Evolutionary conservation across 1,140 invertebrate species (phyloP).

Genomic region (Tetranychus cinnabarinus): DNA sequence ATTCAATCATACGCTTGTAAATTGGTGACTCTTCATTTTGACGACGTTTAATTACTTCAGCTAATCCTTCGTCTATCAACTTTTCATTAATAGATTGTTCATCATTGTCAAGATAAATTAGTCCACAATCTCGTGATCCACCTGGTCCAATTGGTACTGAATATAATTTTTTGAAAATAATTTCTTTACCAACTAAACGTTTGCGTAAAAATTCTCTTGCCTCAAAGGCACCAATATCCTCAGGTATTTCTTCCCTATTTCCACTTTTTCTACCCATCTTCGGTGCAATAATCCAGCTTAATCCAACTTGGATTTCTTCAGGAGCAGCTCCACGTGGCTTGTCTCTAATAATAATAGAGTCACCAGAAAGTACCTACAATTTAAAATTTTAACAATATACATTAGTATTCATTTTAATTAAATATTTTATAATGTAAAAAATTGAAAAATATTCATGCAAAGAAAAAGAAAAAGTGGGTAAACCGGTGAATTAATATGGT

Average conservation of each 20-base stretch:
- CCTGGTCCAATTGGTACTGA: conserved; percentile 51
- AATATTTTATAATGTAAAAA: too few relatives aligned
- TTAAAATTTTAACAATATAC: neutral
- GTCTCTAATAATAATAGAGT: conserved; percentile 62
- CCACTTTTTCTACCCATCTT: conserved; percentile 54
- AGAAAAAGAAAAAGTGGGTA: too few relatives aligned
- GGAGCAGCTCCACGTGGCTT: conserved; percentile 54
- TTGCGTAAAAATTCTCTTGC: conserved; percentile 87
- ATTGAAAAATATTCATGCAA: too few relatives aligned
- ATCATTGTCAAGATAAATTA: neutral
- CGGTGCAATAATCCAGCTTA: conserved; percentile 73
- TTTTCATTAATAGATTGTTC: conserved; percentile 61
- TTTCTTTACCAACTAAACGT: conserved; percentile 82
- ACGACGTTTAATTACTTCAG: conserved; percentile 30
- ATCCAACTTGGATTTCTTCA: conserved; percentile 22
- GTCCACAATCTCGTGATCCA: conserved; percentile 6
- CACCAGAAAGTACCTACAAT: conserved; percentile 59
- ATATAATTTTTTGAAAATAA: conserved; percentile 73
- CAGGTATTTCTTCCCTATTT: conserved; percentile 25
- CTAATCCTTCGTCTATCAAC: conserved; percentile 62
- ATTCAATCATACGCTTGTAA: conserved; percentile 40
- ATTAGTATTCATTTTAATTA: too few relatives aligned
- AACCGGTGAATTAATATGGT: too few relatives aligned
- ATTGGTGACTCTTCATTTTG: conserved; percentile 15
- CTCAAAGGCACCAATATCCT: conserved; percentile 74